Percentiles rank a stretch among this genome's conserved stretches.
Conservation (phyloP, 2,113 vertebrate genomes). For the Crocuta crocuta region DNA sequence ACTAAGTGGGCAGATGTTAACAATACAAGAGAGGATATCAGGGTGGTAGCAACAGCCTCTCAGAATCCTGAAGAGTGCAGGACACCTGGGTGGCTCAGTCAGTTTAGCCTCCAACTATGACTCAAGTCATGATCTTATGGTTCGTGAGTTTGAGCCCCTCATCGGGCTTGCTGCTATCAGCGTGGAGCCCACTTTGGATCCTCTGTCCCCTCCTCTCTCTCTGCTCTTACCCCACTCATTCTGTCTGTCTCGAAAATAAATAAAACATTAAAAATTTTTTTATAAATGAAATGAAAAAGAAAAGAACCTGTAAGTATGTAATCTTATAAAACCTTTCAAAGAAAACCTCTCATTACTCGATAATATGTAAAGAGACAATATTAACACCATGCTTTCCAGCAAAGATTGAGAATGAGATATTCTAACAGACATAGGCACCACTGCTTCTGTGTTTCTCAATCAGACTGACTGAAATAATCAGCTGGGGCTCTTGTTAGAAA, state of each 20-base stretch:
- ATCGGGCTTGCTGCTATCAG: too few relatives aligned
- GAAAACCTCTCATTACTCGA: background rate
- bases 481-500: background rate
- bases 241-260: too few relatives aligned
- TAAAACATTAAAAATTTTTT: too few relatives aligned
- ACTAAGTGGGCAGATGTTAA: background rate
- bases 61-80: background rate
- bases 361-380: background rate
- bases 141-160: too few relatives aligned
- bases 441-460: background rate
- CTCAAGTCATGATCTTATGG: too few relatives aligned
- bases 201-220: too few relatives aligned
- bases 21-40: background rate
- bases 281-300: too few relatives aligned
- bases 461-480: background rate
- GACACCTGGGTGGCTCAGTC: too few relatives aligned
- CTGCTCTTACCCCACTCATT: too few relatives aligned
- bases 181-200: too few relatives aligned
- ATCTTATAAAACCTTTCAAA: background rate
- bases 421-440: background rate
- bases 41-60: background rate
- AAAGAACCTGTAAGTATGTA: too few relatives aligned
- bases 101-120: too few relatives aligned
- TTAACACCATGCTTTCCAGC: background rate
- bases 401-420: background rate